Evolutionary conservation across 2,888 invertebrate species (phyloP), one percentile per base, ranked within the genome.

Genomic region (Mythimna ferrago): DNA sequence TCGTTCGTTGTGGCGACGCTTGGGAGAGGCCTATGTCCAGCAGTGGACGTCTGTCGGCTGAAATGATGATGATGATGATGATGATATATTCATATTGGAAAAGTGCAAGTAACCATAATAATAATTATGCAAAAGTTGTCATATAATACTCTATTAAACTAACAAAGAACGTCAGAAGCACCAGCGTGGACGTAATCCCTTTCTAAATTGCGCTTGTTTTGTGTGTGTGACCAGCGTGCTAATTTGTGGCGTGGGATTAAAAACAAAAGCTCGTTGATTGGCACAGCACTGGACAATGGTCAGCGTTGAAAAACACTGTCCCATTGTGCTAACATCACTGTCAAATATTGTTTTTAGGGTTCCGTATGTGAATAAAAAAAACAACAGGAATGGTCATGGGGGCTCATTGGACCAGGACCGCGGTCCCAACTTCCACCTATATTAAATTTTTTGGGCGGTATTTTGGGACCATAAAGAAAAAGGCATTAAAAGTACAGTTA

Each of bases 201-300:
- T 71, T 71, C 14, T 66, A 72, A 57, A 76, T 71, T 76, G 62
- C 54, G 44, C 19, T 68, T 68, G 60, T 73, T 72, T 68, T 67
- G 41, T 38, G 38, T 57, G 48, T 71, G 62, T 73, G 73, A 56
- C 60, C 54, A 64, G 10, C 51, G 48, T 75, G 70, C 58, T 66
- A 78, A 74, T 78, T 78, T 64, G 74, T 71, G 56, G 57, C 54
- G 75, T 44, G 41, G 66, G 62, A 78, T 78, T 78, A 75, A 74
- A 72, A 78, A 78, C 66, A 70, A 78, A 78, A 78, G 66, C 70
- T 14, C 19, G 74, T 64, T 78, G 78, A 78, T 78, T 78, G 66
- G 70, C 57, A 71, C 65, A 68, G 57, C 54, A 65, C 51, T 32
- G 53, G 44, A 77, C 69, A 73, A 73, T 78, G 71, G 71, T 67